A percentile compares a stretch with the other conserved stretches of the same genome.
These are phyloP conservation scores for Drosophila ambigua DNA, from an alignment of 1,140 invertebrate genomes.

Conservation along the genomic window DNA sequence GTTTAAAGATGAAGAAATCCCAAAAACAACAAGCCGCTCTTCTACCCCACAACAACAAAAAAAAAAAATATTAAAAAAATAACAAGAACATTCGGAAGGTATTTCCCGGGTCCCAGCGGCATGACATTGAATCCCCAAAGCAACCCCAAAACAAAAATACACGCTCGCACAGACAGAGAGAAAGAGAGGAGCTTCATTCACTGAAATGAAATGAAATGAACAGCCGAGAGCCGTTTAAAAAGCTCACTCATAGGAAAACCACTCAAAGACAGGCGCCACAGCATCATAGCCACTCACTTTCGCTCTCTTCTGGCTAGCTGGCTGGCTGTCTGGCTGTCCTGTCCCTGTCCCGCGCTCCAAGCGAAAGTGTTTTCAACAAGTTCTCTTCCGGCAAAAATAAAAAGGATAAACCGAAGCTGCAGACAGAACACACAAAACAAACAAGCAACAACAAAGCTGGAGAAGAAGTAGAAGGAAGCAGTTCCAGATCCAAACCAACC, in stretches of 20 bases:
- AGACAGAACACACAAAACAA: slow-evolving; percentile 30
- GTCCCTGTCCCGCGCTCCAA: slow-evolving; percentile 25
- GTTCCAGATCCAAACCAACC: neutral
- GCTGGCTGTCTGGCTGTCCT: slow-evolving; percentile 11
- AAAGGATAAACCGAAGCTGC: slow-evolving; percentile 51
- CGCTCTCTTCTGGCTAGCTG: slow-evolving; percentile 33
- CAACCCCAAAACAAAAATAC: slow-evolving; percentile 70
- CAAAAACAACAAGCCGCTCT: slow-evolving; percentile 56
- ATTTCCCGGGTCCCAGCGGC: slow-evolving; percentile 83
- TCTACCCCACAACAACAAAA: slow-evolving; percentile 14
- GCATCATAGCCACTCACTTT: slow-evolving; percentile 46
- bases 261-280: slow-evolving; percentile 24
- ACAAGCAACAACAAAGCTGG: slow-evolving; percentile 8
- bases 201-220: slow-evolving; percentile 36
- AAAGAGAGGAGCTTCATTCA: slow-evolving; percentile 39
- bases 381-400: slow-evolving; percentile 67
- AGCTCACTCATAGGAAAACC: slow-evolving; percentile 50
- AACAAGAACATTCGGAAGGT: slow-evolving; percentile 59
- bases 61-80: slow-evolving; percentile 27
- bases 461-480: neutral
- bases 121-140: slow-evolving; percentile 83
- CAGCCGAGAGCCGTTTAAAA: slow-evolving; percentile 21
- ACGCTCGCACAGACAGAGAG: slow-evolving; percentile 13
- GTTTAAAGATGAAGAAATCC: slow-evolving; percentile 79
- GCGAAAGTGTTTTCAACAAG: slow-evolving; percentile 81